These are phyloP conservation scores for Tolmerus cingulatus DNA, from an alignment of 2,888 invertebrate genomes.

Conservation along the genomic window DNA sequence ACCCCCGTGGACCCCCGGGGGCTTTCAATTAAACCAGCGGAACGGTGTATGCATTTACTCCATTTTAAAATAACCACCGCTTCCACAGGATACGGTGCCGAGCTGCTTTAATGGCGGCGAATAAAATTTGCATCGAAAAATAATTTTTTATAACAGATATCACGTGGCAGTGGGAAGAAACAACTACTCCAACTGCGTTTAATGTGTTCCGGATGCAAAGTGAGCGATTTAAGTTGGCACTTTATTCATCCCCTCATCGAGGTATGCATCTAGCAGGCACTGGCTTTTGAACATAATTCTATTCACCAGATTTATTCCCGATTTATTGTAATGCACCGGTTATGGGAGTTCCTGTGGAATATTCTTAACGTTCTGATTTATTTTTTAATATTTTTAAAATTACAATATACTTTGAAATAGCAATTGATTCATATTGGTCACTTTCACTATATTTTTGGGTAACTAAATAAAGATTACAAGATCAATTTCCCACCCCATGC, in stretches of 20 bases:
- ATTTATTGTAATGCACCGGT: background rate
- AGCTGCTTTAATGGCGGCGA: background rate
- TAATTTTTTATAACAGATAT: background rate
- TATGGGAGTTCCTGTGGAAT: background rate
- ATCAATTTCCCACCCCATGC: no score
- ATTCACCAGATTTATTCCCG: background rate
- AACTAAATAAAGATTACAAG: no score
- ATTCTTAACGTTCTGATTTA: background rate
- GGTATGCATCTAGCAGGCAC: background rate
- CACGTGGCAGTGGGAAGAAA: background rate
- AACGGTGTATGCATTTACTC: background rate
- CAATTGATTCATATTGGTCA: background rate
- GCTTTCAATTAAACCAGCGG: background rate
- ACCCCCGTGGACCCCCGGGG: background rate
- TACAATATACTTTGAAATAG: background rate
- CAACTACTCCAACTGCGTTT: slow-evolving; percentile 13
- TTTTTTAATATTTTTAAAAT: background rate
- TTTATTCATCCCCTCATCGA: background rate
- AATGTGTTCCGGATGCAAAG: slow-evolving; percentile 21
- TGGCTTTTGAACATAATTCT: background rate
- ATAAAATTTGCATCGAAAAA: slow-evolving; percentile 24
- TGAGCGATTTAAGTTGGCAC: background rate
- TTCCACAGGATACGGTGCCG: background rate
- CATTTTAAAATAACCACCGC: slow-evolving; percentile 3
- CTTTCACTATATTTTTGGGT: background rate